phyloP scores from a whole-genome alignment of 2,888 invertebrate species.

The Nemotelus nigrinus region DNA sequence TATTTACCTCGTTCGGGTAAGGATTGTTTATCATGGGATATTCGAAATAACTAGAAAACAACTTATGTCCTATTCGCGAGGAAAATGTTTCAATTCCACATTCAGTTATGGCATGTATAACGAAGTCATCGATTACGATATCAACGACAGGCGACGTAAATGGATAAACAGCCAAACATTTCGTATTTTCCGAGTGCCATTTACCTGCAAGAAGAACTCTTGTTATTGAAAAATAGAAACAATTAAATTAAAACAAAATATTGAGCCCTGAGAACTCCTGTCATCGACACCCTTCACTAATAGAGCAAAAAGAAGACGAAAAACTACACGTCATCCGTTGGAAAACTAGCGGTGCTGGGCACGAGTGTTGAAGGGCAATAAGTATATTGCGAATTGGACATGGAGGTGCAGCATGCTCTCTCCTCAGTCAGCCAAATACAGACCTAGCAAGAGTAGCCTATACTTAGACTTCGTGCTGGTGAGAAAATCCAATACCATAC shows the following conservation, averaged over 20 bases:
- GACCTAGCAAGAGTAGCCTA: too few relatives aligned
- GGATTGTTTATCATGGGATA: conserved; percentile 61
- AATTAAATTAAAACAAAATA: conserved; percentile 23
- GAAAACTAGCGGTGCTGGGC: too few relatives aligned
- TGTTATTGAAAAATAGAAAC: neutral
- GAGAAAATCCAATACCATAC: too few relatives aligned
- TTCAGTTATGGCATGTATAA: conserved; percentile 78
- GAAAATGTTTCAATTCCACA: conserved; percentile 83
- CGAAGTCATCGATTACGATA: conserved; percentile 73
- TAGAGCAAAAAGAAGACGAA: neutral
- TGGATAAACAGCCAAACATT: conserved; percentile 73
- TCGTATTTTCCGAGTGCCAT: conserved; percentile 65
- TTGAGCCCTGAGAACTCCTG: neutral
- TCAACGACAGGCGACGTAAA: conserved; percentile 77
- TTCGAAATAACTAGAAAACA: conserved; percentile 66
- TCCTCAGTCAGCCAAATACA: too few relatives aligned
- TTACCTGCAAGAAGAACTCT: conserved; percentile 56
- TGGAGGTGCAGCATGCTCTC: too few relatives aligned
- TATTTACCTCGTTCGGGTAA: conserved; percentile 59
- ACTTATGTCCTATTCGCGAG: conserved; percentile 71
- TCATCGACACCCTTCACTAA: neutral
- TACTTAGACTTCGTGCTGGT: too few relatives aligned
- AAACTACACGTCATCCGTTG: too few relatives aligned
- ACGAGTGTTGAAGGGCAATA: too few relatives aligned
- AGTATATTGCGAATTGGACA: too few relatives aligned